Evolutionary conservation across 2,113 vertebrate genomes (phyloP).

Genomic region (Lates calcarifer): DNA sequence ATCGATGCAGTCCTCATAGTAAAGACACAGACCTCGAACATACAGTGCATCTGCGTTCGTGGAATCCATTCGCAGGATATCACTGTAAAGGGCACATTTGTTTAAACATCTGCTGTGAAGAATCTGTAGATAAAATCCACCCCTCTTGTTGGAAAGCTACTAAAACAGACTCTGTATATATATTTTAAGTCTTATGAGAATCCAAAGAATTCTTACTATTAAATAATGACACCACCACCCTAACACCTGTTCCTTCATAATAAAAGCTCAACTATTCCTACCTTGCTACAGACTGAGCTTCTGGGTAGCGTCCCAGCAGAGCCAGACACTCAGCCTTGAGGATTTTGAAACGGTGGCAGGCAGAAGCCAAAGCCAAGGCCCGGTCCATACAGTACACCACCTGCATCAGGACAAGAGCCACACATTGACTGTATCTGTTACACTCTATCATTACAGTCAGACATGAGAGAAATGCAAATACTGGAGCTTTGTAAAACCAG

Average conservation of each 20-base stretch:
- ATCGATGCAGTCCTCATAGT: constrained; percentile 97
- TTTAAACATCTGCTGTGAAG: not conserved
- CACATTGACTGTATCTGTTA: not conserved
- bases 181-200: not conserved
- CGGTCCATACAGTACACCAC: constrained; percentile 98
- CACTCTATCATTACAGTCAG: not conserved
- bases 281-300: constrained; percentile 98
- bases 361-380: constrained; percentile 90
- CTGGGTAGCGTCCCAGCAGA: constrained; percentile 93
- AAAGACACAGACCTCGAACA: constrained; percentile 95
- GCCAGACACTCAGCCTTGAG: constrained; percentile 97
- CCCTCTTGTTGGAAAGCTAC: not conserved
- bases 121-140: not conserved
- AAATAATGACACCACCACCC: not conserved
- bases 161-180: not conserved
- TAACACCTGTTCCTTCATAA: not conserved
- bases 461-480: not conserved
- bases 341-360: constrained; percentile 96
- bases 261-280: constrained; percentile 54
- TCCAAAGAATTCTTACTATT: not conserved
- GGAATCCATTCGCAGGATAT: constrained; percentile 94
- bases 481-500: not conserved
- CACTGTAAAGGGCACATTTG: constrained; percentile 78
- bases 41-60: constrained; percentile 95
- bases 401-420: constrained; percentile 73